Conservation (phyloP, 2,888 invertebrate genomes). For the Polymixis lichenea region DNA sequence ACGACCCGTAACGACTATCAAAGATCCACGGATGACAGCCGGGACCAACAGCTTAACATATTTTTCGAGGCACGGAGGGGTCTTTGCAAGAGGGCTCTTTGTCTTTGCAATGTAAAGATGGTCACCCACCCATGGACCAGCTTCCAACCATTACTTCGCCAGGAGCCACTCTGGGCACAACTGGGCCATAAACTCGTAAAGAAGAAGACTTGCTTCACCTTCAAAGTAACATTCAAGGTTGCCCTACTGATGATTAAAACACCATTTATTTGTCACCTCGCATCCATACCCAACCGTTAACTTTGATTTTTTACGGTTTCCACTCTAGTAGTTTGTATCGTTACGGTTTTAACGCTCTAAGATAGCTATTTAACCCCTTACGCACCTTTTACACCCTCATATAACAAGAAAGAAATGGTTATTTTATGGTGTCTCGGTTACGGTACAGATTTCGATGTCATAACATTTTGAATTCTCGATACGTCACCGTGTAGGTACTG, state of each 20-base stretch:
- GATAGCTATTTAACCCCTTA: constrained; percentile 88
- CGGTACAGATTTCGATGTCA: constrained; percentile 86
- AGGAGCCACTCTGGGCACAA: neutral
- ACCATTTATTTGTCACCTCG: constrained; percentile 15
- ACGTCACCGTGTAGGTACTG: constrained; percentile 77
- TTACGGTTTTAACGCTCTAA: constrained; percentile 87
- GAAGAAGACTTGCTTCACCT: neutral
- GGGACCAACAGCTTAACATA: no score
- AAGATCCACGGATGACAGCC: no score
- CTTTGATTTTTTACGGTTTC: constrained; percentile 87
- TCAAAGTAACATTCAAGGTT: constrained; percentile 8
- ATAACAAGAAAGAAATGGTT: constrained; percentile 89
- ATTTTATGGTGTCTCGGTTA: constrained; percentile 84
- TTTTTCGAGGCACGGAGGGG: no score
- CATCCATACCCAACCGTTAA: constrained; percentile 58
- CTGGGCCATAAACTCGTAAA: neutral
- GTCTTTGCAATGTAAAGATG: no score
- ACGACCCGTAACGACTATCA: no score
- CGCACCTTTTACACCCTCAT: constrained; percentile 86
- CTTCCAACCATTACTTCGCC: no score
- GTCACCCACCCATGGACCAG: no score
- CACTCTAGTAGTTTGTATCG: constrained; percentile 88
- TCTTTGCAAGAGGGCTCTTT: no score
- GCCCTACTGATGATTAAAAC: constrained; percentile 18
- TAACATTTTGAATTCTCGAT: constrained; percentile 88